Conservation (phyloP, 2,888 invertebrate genomes). For the Torymus auratus region DNA sequence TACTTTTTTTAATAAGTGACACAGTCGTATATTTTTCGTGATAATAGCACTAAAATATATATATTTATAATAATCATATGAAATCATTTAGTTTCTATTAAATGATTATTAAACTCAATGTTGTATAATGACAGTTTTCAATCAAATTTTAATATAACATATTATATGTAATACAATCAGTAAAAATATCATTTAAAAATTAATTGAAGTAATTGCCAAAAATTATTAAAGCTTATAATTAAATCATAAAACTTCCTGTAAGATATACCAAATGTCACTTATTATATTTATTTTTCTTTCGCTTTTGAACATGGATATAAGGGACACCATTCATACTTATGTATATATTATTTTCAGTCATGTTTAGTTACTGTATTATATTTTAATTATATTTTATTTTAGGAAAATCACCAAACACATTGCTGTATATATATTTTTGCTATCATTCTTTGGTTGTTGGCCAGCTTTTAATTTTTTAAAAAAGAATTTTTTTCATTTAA, state of each 20-base stretch:
- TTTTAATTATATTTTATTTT: slow-evolving; percentile 6
- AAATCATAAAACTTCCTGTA: no score
- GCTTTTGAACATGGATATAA: slow-evolving; percentile 12
- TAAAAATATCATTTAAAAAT: neutral
- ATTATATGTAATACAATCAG: neutral
- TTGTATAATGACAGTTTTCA: neutral
- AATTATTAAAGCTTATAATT: no score
- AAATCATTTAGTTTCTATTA: no score
- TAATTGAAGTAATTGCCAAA: no score
- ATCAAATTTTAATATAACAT: neutral
- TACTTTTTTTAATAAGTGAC: slow-evolving; percentile 18
- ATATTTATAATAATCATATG: neutral
- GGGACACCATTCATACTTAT: slow-evolving; percentile 9
- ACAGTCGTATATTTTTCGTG: slow-evolving; percentile 10
- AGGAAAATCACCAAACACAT: slow-evolving; percentile 1
- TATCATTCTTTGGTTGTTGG: slow-evolving; percentile 10
- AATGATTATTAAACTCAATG: no score
- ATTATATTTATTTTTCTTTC: slow-evolving; percentile 13
- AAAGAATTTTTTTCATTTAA: neutral
- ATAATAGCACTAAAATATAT: neutral
- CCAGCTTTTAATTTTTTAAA: slow-evolving; percentile 7
- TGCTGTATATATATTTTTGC: slow-evolving; percentile 46
- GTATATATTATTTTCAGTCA: slow-evolving; percentile 40
- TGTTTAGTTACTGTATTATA: neutral
- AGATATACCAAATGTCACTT: neutral